Percentiles rank a stretch among this genome's conserved stretches.
These are phyloP conservation scores for Phalloptychus januarius DNA, from an alignment of 2,797 vertebrate species.

Conservation along the genomic window DNA sequence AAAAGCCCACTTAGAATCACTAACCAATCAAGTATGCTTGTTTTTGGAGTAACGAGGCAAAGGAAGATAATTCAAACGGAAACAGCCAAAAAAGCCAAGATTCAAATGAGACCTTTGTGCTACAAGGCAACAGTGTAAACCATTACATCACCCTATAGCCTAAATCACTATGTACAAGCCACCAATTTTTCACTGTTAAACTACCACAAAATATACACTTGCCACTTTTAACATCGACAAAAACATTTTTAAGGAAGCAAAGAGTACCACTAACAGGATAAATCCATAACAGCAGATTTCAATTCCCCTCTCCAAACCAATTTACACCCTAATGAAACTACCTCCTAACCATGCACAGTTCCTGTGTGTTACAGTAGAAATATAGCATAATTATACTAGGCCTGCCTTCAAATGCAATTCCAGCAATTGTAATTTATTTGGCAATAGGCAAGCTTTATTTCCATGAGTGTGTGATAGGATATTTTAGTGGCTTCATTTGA, in stretches of 20 bases:
- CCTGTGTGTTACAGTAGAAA: constrained; percentile 1
- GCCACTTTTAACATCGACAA: constrained; percentile 4
- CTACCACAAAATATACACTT: not conserved
- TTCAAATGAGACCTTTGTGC: not conserved
- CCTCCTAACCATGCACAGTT: constrained; percentile 1
- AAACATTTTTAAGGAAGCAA: not conserved
- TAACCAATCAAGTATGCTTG: not conserved
- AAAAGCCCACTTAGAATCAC: not conserved
- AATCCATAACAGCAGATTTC: not conserved
- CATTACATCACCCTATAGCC: not conserved
- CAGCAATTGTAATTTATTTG: not conserved
- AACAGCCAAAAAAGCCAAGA: not conserved
- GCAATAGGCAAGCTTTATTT: not conserved
- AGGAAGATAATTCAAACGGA: not conserved
- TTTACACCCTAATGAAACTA: constrained; percentile 2
- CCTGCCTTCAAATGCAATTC: constrained; percentile 1
- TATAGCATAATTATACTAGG: constrained; percentile 1
- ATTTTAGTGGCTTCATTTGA: constrained; percentile 4
- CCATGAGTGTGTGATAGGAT: not conserved
- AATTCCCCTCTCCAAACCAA: constrained; percentile 2
- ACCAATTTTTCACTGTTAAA: constrained; percentile 7
- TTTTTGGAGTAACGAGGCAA: not conserved
- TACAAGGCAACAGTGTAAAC: not conserved
- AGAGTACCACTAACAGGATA: not conserved
- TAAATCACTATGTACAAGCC: not conserved